Base-by-base conservation (phyloP, 2,797 vertebrate genomes). In the Pyrocephalus nanus region DNA sequence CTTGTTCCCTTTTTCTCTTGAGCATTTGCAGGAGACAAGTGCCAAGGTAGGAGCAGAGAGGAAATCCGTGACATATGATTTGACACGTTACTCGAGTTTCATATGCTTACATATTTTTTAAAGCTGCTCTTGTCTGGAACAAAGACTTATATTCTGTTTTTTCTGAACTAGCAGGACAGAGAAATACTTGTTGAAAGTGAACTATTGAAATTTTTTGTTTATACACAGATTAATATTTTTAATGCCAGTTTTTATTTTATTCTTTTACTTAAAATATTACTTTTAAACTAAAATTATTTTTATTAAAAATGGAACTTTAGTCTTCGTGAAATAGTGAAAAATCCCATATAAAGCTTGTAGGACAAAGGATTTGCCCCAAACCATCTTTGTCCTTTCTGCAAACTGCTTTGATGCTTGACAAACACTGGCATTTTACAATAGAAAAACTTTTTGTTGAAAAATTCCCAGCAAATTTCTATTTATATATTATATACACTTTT, bases 1-100 rank as follows among this genome's bases (percentile, higher is more conserved):
- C 29, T 93, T 92, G 72, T 89, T 94, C 74, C 34, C 42, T 85
- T 79, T 93, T 87, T 34, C 92, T 26, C 57, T 58, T 74, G 64
- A 55, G 30, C 50, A 71, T 83, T 96, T 90, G 55, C 26, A 65
- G 36, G 72, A 94, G 55, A 32, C 27, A 92, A 77, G n/a, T 91
- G 12, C 77, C 30, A 75, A 70, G 22, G 50, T 22, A 80, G 65
- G 27, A 71, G 38, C 48, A 86, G 83, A 42, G 47, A 58, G 66
- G 55, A 95, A 91, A 93, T 91, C 82, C 7, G 3, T 75, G 82
- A 81, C 75, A 29, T 66, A 21, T 55, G 91, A 90, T 90, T 89
- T 92, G 57, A 72, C 78, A 38, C 2, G 0, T 85, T 80, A 42
- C 25, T 8, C 51, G 75, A 55, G 93, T 93, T 96, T 95, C 5